phyloP scores from a whole-genome alignment of 2,797 vertebrate species.

The Aulostomus chinensis region DNA sequence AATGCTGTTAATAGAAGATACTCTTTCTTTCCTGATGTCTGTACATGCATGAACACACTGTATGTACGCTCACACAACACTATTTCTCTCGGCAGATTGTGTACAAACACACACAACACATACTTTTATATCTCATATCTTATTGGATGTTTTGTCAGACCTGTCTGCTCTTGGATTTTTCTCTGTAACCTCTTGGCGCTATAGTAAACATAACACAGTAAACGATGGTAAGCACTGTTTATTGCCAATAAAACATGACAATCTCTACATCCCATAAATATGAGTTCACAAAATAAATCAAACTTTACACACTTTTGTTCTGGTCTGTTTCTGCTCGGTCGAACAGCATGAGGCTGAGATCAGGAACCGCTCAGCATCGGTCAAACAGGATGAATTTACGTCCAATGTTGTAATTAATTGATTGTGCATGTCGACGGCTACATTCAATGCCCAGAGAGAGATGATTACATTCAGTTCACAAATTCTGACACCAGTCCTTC shows the following conservation, averaged over 20 bases:
- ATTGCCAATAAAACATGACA: slow-evolving; percentile 59
- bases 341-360: slow-evolving; percentile 5
- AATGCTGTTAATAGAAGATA: too few relatives aligned
- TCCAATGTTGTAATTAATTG: slow-evolving; percentile 3
- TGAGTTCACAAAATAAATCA: slow-evolving; percentile 67
- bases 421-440: slow-evolving; percentile 35
- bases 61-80: slow-evolving; percentile 4
- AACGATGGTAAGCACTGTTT: slow-evolving; percentile 66
- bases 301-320: slow-evolving; percentile 49
- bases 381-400: neutral
- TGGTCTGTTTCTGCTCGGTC: slow-evolving; percentile 20
- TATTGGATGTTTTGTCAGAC: neutral
- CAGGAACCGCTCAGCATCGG: slow-evolving; percentile 13
- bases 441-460: slow-evolving; percentile 39
- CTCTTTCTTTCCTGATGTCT: slow-evolving; percentile 44
- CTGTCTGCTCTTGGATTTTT: neutral
- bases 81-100: slow-evolving; percentile 12
- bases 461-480: slow-evolving; percentile 48
- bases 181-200: neutral
- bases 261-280: slow-evolving; percentile 73
- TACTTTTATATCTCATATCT: neutral
- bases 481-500: too few relatives aligned
- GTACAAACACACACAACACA: too few relatives aligned
- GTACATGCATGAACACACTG: slow-evolving; percentile 30
- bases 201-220: neutral